Base-by-base conservation (phyloP, 2,113 vertebrate species). In the Pavo muticus region DNA sequence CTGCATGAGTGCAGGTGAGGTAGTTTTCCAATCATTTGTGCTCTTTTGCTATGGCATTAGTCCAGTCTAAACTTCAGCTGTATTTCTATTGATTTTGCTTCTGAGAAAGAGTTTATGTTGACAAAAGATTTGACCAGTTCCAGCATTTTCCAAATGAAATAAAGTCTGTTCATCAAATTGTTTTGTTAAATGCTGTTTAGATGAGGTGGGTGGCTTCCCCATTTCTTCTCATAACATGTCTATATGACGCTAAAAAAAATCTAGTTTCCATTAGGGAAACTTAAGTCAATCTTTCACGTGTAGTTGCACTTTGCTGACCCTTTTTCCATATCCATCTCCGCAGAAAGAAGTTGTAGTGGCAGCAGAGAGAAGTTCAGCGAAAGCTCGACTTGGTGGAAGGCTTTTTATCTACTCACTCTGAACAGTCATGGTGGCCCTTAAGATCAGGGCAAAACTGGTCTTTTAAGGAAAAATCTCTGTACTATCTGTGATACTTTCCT, bases 291-390 rank as follows among this genome's bases (percentile, higher is more conserved):
- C 1, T 1, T 13, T 7, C 14, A 27, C 18, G 42, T 30, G 24
- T 3, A 40, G 30, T 1, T 82, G 32, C 42, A 7, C 32, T 83
- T 60, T 90, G 35, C 30, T 94, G 65, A 90, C 54, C 11, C 57
- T 59, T 84, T 14, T 40, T 69, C 84, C 86, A 7, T 97, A 3
- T 64, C 61, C 16, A 18, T 96, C 72, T 50, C 85, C 61, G n/a
- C 97, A 98, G 98, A 98, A 92, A 35, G 97, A 98, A 84, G 92
- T 98, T 35, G 93, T 98, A 37, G 89, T 98, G 68, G 98, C 97
- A 86, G 98, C 98, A 64, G 97, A 97, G 60, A 98, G 97, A 91
- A 98, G 98, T 47, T 98, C 98, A 1, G 37, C 52, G 0, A 97
- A 97, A 87, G 98, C 98, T 73, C 97, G 98, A 14, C 97, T 98